Evolutionary conservation across 2,888 invertebrate genomes (phyloP), one percentile per base, ranked within the genome.

Genomic region (Xanthia icteritia): DNA sequence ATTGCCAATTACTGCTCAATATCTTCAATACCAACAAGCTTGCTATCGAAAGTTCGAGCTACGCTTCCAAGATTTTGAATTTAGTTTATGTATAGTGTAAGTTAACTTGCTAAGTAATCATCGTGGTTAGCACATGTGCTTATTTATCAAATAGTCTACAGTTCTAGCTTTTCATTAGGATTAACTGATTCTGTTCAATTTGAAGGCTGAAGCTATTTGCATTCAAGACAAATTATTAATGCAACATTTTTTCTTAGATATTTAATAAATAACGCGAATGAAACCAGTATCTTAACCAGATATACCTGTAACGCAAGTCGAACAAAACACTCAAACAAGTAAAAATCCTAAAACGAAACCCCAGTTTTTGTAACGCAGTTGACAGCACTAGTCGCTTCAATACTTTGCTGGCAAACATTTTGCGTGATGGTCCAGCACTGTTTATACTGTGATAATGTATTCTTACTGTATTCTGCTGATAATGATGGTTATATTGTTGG

Each of bases 341-440:
- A 0, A 51, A 42, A 20, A 23, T 23, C 6, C 9, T 17, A 56
- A 51, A 58, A 61, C 48, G 60, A 48, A 67, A 42, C 0, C 0
- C 9, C 0, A n/a, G 2, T 23, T 67, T 56, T 11, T 39, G 64
- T 73, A 17, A 42, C 56, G n/a, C 39, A 45, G n/a, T 42, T n/a
- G 36, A 65, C 86, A 90, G 77, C 90, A 90, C 90, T 89, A 68
- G 73, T 74, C 82, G 78, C 90, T 92, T 92, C 90, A 92, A 92
- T 92, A 90, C 92, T 92, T 92, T 89, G 83, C 79, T 73, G 70
- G 84, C 89, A 91, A 91, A 92, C 92, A 91, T 91, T 91, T 87
- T 87, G 83, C 73, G 75, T 86, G 86, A 88, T 79, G 78, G 69
- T 65, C 78, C 68, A 76, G 69, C 72, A 45, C 69, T 85, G 87